A percentile compares a stretch with the other conserved stretches of the same genome.
These are phyloP conservation scores for Octopus sinensis DNA, from an alignment of 1,140 invertebrate genomes.

Conservation along the genomic window DNA sequence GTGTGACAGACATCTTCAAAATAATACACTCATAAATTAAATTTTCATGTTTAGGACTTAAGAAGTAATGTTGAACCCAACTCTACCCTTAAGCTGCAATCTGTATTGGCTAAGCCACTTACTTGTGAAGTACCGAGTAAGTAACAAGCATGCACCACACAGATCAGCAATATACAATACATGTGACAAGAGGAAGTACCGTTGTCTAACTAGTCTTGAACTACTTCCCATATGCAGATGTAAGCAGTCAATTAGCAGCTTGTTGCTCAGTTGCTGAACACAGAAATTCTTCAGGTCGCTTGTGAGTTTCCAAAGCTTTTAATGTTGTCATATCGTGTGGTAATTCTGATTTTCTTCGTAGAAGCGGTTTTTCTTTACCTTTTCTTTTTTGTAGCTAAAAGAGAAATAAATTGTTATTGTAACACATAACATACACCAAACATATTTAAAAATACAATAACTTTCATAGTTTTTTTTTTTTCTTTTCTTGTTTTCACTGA, in stretches of 20 bases:
- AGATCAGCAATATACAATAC: slow-evolving; percentile 11
- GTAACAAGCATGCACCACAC: background rate
- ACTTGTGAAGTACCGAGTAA: too few relatives aligned
- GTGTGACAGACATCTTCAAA: too few relatives aligned
- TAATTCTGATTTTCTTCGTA: slow-evolving; percentile 90
- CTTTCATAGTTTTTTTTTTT: too few relatives aligned
- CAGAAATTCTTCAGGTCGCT: slow-evolving; percentile 70
- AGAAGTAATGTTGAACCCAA: too few relatives aligned
- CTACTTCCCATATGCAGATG: slow-evolving; percentile 2
- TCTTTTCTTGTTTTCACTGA: too few relatives aligned
- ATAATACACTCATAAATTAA: too few relatives aligned
- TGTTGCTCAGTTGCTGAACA: slow-evolving; percentile 37
- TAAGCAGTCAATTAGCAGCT: slow-evolving; percentile 6
- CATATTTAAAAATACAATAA: too few relatives aligned
- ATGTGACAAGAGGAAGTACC: slow-evolving; percentile 9
- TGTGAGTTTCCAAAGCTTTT: slow-evolving; percentile 85
- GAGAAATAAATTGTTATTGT: too few relatives aligned
- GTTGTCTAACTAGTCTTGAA: background rate
- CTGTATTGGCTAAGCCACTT: too few relatives aligned
- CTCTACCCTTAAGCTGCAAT: too few relatives aligned
- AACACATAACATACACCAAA: too few relatives aligned
- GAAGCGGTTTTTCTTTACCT: slow-evolving; percentile 77
- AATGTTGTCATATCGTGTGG: slow-evolving; percentile 87
- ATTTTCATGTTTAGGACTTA: too few relatives aligned
- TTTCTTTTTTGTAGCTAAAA: slow-evolving; percentile 42